These are phyloP conservation scores for Arbacia lixula DNA, from an alignment of 53 echinoderm and acorn worm genomes.

Conservation along the genomic window DNA sequence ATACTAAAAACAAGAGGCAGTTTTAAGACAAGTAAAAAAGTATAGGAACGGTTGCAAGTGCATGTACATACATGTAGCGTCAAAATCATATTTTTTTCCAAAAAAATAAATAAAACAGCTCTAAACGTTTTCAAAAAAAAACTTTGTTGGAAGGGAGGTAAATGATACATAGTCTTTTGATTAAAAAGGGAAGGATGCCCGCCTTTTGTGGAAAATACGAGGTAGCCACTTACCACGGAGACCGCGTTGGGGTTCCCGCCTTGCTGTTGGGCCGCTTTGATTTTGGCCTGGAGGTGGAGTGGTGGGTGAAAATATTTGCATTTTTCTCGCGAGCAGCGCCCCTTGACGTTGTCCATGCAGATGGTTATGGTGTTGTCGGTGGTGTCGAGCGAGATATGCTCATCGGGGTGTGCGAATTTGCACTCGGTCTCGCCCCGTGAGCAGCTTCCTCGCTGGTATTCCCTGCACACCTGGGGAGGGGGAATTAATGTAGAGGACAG, in stretches of 20 bases:
- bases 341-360: slow-evolving; percentile 99
- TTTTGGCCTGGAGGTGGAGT: slow-evolving; percentile 97
- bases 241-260: slow-evolving; percentile 76
- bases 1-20: slow-evolving; percentile 27
- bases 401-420: slow-evolving; percentile 99
- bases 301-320: slow-evolving; percentile 99
- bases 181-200: slow-evolving; percentile 49
- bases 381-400: slow-evolving; percentile 88
- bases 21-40: slow-evolving; percentile 47
- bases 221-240: slow-evolving; percentile 82
- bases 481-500: slow-evolving; percentile 47
- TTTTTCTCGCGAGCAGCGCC: slow-evolving; percentile 99
- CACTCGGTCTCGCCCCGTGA: slow-evolving; percentile 96
- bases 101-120: slow-evolving; percentile 25
- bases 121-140: slow-evolving; percentile 10
- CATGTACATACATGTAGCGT: slow-evolving; percentile 63
- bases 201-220: slow-evolving; percentile 41
- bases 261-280: slow-evolving; percentile 99
- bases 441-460: slow-evolving; percentile 97
- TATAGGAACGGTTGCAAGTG: slow-evolving; percentile 66
- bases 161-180: slow-evolving; percentile 56
- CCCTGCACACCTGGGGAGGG: slow-evolving; percentile 93
- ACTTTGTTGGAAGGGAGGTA: slow-evolving; percentile 58
- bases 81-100: slow-evolving; percentile 57
- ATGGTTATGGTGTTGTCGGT: slow-evolving; percentile 98